A percentile compares a stretch with the other conserved stretches of the same genome.
Evolutionary conservation across 2,113 vertebrate genomes (phyloP).

Genomic region (Phalacrocorax pelagicus): DNA sequence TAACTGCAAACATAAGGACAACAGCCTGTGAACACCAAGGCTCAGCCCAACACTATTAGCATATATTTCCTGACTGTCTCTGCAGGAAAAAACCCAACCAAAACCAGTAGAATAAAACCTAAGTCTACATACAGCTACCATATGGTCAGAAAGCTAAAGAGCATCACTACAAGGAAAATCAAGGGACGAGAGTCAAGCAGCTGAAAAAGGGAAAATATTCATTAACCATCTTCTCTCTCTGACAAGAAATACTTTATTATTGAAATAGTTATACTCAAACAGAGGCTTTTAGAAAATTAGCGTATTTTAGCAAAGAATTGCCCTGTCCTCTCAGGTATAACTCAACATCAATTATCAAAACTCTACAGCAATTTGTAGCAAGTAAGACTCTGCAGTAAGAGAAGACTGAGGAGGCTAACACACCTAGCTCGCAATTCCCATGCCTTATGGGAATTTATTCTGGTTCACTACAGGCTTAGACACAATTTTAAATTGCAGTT

Average conservation of each 20-base stretch:
- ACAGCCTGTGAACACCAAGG: background rate
- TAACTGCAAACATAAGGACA: background rate
- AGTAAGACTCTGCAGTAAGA: background rate
- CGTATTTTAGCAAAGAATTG: background rate
- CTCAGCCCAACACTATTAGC: background rate
- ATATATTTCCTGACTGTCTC: background rate
- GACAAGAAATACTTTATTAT: background rate
- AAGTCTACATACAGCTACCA: background rate
- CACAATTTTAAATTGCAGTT: background rate
- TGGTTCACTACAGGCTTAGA: background rate
- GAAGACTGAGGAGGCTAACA: background rate
- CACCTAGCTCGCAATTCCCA: background rate
- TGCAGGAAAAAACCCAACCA: too few species aligned
- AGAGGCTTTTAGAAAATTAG: background rate
- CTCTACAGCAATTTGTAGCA: background rate
- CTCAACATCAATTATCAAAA: background rate
- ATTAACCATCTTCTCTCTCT: background rate
- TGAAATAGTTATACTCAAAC: background rate
- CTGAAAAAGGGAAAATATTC: background rate
- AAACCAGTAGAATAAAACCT: background rate
- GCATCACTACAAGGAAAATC: background rate
- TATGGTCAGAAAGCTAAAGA: background rate
- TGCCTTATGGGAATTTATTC: background rate
- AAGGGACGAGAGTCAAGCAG: background rate
- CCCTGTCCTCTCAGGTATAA: background rate